Evolutionary conservation across 2,797 vertebrate species (phyloP), one percentile per base, ranked within the genome.

Genomic region (Poeciliopsis presidionis): DNA sequence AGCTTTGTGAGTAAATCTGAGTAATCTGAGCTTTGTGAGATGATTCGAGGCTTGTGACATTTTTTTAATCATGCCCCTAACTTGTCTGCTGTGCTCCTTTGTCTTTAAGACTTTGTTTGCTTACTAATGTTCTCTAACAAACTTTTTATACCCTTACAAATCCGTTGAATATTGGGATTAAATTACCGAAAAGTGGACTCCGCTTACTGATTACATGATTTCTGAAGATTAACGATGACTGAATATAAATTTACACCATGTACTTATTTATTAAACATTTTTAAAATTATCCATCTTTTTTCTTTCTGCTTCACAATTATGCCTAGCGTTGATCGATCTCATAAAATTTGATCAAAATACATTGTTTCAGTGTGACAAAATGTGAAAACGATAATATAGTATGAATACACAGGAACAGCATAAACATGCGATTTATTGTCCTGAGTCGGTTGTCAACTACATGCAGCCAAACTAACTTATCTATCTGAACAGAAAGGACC

Each of bases 371-470:
- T 20, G 36, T 20, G 63, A 67, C 33, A 67, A 36, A 36, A 67
- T 12, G 8, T 41, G 20, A 22, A 67, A 65, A 65, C 7, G 22
- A 43, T 7, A 2, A 22, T n/a, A 41, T 13, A 12, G 25, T 70
- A 85, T 92, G 90, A 78, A 87, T 76, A 91, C 88, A 87, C 89
- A 88, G 84, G 83, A 77, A 77, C 83, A 83, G 77, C 4, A 84
- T 73, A 81, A 84, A 83, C n/a, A 25, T 22, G 7, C 78, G 77
- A 82, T 87, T 83, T 11, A 13, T 51, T 73, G 11, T 30, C 55
- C 55, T 22, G 73, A 51, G 70, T 28, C 74, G 49, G 63, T 81
- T 87, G 88, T 88, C 80, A 89, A 83, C 79, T 4, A 41, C 74
- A 81, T 77, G 80, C 86, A 73, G 45, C 85, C 69, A 80, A 90